Base-by-base conservation (phyloP, 2,113 vertebrate genomes). In the Nipponia nippon region DNA sequence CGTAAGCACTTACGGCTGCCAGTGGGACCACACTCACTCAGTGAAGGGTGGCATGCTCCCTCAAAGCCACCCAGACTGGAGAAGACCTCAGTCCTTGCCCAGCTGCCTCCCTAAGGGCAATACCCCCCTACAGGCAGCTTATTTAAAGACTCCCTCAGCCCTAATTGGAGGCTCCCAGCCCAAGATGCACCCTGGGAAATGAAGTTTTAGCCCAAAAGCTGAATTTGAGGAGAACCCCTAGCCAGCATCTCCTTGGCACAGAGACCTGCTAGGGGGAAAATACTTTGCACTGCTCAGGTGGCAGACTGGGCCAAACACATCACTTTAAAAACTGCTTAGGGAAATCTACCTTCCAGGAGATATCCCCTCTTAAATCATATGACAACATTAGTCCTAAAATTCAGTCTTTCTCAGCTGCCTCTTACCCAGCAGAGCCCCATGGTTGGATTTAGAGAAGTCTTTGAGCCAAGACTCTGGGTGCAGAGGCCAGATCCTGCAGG, bases 271-370 rank as follows among this genome's bases (percentile, higher is more conserved):
- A 7, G 7, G 18, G 6, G 11, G 6, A 42, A 52, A 79, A 22
- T 0, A 0, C 1, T 47, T 87, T 29, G 6, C 6, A 3, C 3
- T 0, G 0, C 17, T 9, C 56, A 50, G 17, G 44, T 23, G 10
- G 26, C 56, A 13, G 10, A 6, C 2, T 1, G 6, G 7, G 5
- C 3, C 2, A 34, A 87, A 67, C 6, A 2, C 0, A 3, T 0
- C 4, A 32, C 19, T 58, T 53, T 27, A 7, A 62, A 82, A 56
- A 29, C 2, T 29, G 2, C 0, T 1, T 21, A 11, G 16, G 2
- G 16, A 34, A 36, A 15, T 5, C 2, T 18, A 5, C 53, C 23
- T 15, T 21, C 4, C 6, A 36, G 11, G 16, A 70, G 1, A 10
- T 1, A 11, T 0, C 12, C 10, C 38, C 16, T 29, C 26, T 13